Conservation (phyloP, 2,113 vertebrate species). For the Plotosus lineatus region DNA sequence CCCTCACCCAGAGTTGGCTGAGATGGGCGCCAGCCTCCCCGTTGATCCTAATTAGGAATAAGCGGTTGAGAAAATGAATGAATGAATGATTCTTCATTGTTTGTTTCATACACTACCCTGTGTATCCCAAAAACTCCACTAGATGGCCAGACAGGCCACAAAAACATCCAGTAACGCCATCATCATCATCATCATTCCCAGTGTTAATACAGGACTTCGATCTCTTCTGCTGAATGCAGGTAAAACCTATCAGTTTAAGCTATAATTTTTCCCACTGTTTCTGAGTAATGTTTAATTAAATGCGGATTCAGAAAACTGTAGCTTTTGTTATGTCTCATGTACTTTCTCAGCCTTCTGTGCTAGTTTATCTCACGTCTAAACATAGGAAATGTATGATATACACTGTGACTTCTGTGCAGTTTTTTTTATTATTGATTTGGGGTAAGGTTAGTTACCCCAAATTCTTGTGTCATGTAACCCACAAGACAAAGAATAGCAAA, state of each 20-base stretch:
- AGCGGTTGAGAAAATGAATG: no score
- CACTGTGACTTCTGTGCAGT: background rate
- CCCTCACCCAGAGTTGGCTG: no score
- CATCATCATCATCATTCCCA: constrained; percentile 1
- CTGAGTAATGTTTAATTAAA: background rate
- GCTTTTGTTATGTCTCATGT: background rate
- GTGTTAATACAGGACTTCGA: background rate
- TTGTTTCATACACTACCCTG: constrained; percentile 25
- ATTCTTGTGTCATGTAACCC: background rate
- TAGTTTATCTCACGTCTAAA: background rate
- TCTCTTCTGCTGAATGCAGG: background rate
- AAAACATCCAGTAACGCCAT: constrained; percentile 17
- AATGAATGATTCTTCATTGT: no score
- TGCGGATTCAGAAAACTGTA: background rate
- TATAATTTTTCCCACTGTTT: background rate
- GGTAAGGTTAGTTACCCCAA: background rate
- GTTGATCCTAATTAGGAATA: no score
- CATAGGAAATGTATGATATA: no score
- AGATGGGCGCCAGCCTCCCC: no score
- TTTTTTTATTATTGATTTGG: background rate
- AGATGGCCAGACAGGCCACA: constrained; percentile 58
- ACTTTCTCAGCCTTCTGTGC: background rate
- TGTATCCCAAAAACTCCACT: constrained; percentile 53
- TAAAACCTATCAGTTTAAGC: background rate
- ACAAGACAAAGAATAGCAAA: background rate